Evolutionary conservation across 2,888 invertebrate species (phyloP), one percentile per base, ranked within the genome.

Genomic region (Heliconius erato): DNA sequence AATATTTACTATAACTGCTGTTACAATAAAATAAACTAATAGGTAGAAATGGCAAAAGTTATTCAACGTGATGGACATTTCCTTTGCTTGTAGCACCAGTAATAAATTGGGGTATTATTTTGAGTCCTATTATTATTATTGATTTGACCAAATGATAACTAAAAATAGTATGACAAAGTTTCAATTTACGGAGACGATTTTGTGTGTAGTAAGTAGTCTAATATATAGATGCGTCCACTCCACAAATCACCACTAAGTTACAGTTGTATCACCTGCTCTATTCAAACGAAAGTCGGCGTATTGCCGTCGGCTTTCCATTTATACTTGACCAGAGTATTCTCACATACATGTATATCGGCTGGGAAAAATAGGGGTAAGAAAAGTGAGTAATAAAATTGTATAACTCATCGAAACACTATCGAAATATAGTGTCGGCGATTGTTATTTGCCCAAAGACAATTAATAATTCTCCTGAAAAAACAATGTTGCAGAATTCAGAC

Each of bases 251-350:
- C 7, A 72, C 72, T n/a, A 72, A 16, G 72, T 44, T 72, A 71
- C 6, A 72, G 26, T 3, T 44, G 26, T 71, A 71, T 44, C 72
- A 72, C 44, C 72, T 71, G 7, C 44, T 72, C 44, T 28, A 72
- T 72, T 72, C 49, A 72, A 72, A 72, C 72, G 72, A 72, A 72
- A 72, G 72, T 72, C 26, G 44, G 26, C 23, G 72, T 44, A 72
- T 49, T 49, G 44, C 72, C 72, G 72, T 72, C 72, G 72, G 72
- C 72, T 72, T 72, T 72, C 72, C 72, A 72, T 72, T 72, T 26
- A 72, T 26, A 72, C 72, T 72, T 12, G 72, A 16, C 40, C 26
- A 49, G 44, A 72, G 16, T 72, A 72, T 72, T 49, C 72, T 44
- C 26, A 72, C 40, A 40, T 44, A 71, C 40, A 71, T 49, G 7